Evolutionary conservation across 2,113 vertebrate species (phyloP).

Genomic region (Thymallus thymallus): DNA sequence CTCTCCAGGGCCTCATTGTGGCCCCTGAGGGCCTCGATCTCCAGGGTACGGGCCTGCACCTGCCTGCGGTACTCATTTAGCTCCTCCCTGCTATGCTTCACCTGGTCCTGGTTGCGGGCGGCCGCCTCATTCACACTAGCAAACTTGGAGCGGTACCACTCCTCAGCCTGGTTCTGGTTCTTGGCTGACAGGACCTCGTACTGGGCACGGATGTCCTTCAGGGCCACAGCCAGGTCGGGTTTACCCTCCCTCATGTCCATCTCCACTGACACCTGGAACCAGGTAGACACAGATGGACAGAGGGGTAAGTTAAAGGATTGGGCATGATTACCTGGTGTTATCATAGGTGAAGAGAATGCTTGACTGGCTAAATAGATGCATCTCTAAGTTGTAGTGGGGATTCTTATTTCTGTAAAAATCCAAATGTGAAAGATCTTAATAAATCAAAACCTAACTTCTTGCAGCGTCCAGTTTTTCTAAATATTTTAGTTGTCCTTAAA

Average conservation of each 20-base stretch:
- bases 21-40: slow-evolving; percentile 75
- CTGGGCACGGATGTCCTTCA: slow-evolving; percentile 80
- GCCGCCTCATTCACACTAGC: slow-evolving; percentile 71
- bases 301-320: not conserved
- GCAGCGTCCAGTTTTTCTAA: too few relatives aligned
- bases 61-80: slow-evolving; percentile 78
- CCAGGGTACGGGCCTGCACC: slow-evolving; percentile 77
- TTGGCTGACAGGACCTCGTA: slow-evolving; percentile 75
- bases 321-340: not conserved
- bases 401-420: not conserved
- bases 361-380: not conserved
- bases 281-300: not conserved
- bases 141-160: slow-evolving; percentile 82
- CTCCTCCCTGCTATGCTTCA: slow-evolving; percentile 79
- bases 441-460: too few relatives aligned
- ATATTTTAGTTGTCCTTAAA: too few relatives aligned
- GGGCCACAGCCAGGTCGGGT: slow-evolving; percentile 75
- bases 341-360: not conserved
- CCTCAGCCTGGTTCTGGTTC: slow-evolving; percentile 78
- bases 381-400: not conserved
- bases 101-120: slow-evolving; percentile 72
- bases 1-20: slow-evolving; percentile 78
- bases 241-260: slow-evolving; percentile 71
- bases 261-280: slow-evolving; percentile 73
- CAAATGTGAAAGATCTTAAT: too few relatives aligned